Base-by-base conservation (phyloP, 2,113 vertebrate genomes). In the Cephalopterus ornatus region DNA sequence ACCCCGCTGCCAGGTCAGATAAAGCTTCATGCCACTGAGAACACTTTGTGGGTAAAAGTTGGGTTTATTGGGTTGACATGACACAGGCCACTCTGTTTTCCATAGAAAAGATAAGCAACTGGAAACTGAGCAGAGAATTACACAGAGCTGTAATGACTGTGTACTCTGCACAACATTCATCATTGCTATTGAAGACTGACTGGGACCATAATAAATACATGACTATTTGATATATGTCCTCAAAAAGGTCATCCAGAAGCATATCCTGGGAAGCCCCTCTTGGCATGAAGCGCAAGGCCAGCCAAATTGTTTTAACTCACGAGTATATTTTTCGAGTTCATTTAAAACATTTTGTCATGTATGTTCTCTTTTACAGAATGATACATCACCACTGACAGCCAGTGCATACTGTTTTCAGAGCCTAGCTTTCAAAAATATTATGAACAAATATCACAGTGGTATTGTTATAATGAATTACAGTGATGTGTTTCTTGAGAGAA, bases 371-470 rank as follows among this genome's bases (percentile, higher is more conserved):
- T 94, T 95, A 91, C 76, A 94, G 95, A 97, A 87, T 93, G 97
- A 97, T 98, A 95, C 94, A 97, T 98, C 95, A 94, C 93, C 59
- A 70, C 96, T 90, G 95, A 95, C 97, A 97, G 88, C 82, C 93
- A 97, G 94, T 80, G 91, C 94, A 91, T 81, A 90, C 93, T 94
- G 95, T 97, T 98, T 98, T 98, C 97, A 94, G 95, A 97, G 98
- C 84, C 94, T 85, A 74, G 94, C 96, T 97, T 98, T 98, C 97
- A 98, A 97, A 98, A 98, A 97, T 98, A 98, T 97, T 97, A 97
- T 28, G 90, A 98, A 96, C 82, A 96, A 97, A 97, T 97, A 98
- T 95, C 97, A 96, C 93, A 96, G 96, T 95, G 93, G 96, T 95
- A 97, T 96, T 97, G 96, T 96, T 98, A 91, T 95, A 98, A 97